phyloP scores from a whole-genome alignment of 2,888 invertebrate species.

The Callimorpha dominula region DNA sequence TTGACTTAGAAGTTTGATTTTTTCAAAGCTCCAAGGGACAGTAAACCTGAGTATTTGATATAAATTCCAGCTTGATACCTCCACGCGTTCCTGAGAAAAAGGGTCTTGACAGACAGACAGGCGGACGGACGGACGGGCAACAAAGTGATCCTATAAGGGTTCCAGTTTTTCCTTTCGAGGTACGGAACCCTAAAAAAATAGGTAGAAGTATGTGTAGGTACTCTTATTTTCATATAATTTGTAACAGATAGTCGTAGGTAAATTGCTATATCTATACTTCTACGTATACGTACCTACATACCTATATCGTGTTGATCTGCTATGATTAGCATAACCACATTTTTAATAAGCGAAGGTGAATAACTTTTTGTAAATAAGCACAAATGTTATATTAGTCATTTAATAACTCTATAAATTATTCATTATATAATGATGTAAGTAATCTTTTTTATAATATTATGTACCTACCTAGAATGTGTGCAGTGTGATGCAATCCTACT shows the following conservation, averaged over 20 bases:
- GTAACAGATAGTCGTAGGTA: background rate
- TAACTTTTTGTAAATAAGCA: background rate
- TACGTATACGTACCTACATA: background rate
- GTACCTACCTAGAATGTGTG: background rate
- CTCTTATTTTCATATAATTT: background rate
- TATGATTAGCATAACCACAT: background rate
- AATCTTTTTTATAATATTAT: background rate
- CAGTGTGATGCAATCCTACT: background rate
- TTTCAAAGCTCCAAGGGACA: too few species aligned
- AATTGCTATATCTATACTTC: background rate
- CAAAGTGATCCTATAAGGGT: too few species aligned
- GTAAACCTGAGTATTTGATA: too few species aligned
- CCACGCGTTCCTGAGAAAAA: too few species aligned
- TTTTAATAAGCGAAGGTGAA: background rate
- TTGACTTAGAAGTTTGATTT: too few species aligned
- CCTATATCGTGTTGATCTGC: background rate
- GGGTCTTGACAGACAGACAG: too few species aligned
- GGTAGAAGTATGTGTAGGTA: too few species aligned
- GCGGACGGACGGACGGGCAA: too few species aligned
- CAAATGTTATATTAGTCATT: background rate
- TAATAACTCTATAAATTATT: background rate
- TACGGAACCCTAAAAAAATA: too few species aligned
- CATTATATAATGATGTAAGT: background rate
- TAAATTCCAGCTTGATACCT: too few species aligned
- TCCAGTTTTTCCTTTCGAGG: too few species aligned